Evolutionary conservation across 2,888 invertebrate species (phyloP).

Genomic region (Drosophila nigricruria): DNA sequence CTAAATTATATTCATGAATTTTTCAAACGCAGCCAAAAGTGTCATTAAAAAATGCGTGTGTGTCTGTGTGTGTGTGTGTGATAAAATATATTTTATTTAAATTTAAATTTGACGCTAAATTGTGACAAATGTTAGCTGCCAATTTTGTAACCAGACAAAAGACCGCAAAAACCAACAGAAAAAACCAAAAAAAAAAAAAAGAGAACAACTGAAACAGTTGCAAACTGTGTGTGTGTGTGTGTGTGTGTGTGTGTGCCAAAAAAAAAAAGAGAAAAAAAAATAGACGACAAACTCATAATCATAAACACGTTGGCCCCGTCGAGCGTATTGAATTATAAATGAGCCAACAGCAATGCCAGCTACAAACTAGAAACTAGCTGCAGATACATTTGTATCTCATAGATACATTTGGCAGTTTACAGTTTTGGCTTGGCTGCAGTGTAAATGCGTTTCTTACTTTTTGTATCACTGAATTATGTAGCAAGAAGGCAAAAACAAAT

Average conservation of each 20-base stretch:
- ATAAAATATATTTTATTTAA: conserved; percentile 72
- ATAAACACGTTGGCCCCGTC: conserved; percentile 54
- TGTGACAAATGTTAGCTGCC: conserved; percentile 78
- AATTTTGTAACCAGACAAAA: conserved; percentile 73
- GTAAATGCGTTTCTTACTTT: background rate
- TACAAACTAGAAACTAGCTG: conserved; percentile 19
- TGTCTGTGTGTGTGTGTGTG: conserved; percentile 25
- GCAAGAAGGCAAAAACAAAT: background rate
- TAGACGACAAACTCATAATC: conserved; percentile 65
- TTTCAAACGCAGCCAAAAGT: conserved; percentile 67
- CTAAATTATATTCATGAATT: conserved; percentile 71
- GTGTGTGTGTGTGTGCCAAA: conserved; percentile 15
- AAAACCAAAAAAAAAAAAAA: conserved; percentile 30
- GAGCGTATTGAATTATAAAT: conserved; percentile 64
- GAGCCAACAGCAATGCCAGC: conserved; percentile 47
- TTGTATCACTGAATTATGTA: background rate
- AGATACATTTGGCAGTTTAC: conserved; percentile 19
- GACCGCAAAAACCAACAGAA: conserved; percentile 53
- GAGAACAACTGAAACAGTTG: conserved; percentile 9
- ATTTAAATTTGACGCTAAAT: conserved; percentile 70
- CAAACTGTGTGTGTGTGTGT: conserved; percentile 9
- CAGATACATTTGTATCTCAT: conserved; percentile 45
- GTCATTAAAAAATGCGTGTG: conserved; percentile 71
- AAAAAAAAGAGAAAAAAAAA: conserved; percentile 24
- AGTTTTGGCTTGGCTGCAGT: conserved; percentile 45